These are phyloP conservation scores for Porites cylindrica DNA, from an alignment of 92 coral and sea anemone species.

Conservation along the genomic window DNA sequence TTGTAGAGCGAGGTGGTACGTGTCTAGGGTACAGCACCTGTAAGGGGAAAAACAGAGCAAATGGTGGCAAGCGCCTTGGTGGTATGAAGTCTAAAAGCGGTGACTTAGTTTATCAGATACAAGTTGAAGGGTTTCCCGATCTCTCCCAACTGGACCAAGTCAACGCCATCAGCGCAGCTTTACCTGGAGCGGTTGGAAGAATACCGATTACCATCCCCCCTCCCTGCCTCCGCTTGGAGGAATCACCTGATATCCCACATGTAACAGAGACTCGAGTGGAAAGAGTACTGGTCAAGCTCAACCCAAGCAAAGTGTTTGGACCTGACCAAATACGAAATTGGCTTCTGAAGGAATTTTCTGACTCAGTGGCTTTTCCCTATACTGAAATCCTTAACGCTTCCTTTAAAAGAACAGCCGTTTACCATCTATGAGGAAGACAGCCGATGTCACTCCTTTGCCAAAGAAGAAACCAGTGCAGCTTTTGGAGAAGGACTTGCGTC, in stretches of 20 bases:
- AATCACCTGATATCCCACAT: slow-evolving; percentile 14
- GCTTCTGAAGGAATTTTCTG: background rate
- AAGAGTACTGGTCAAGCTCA: slow-evolving; percentile 1
- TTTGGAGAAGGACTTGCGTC: background rate
- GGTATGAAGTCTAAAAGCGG: slow-evolving; percentile 29
- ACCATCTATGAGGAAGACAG: slow-evolving; percentile 1
- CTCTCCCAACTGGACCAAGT: slow-evolving; percentile 30
- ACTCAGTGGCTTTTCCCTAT: background rate
- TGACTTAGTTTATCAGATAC: slow-evolving; percentile 10
- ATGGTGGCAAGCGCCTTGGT: slow-evolving; percentile 42
- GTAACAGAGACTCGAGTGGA: slow-evolving; percentile 13
- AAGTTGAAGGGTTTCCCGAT: slow-evolving; percentile 6
- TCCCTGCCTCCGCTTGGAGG: slow-evolving; percentile 25
- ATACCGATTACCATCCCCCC: background rate
- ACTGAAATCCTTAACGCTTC: background rate
- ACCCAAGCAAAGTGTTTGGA: background rate
- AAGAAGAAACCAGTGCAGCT: background rate
- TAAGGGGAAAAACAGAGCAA: background rate
- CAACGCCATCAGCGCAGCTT: slow-evolving; percentile 28
- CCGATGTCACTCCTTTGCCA: background rate
- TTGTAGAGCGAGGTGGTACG: background rate
- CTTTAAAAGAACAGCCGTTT: background rate
- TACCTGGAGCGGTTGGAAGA: slow-evolving; percentile 27
- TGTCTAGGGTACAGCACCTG: background rate
- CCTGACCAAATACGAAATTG: background rate